Evolutionary conservation across 2,797 vertebrate species (phyloP).

Genomic region (Schizothorax lantsangensis): DNA sequence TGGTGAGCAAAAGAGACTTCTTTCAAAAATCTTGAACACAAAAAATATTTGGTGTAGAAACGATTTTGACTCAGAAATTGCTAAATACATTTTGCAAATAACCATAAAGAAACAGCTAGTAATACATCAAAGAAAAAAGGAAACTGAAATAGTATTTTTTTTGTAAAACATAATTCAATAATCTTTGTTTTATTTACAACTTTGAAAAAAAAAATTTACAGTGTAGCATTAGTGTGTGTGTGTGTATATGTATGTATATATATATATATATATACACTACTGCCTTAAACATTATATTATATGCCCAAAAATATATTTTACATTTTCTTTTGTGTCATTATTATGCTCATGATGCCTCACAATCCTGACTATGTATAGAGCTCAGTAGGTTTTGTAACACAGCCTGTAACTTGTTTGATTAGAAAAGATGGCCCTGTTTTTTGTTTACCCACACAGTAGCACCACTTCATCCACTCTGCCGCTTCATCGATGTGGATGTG

Average conservation of each 20-base stretch:
- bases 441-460: conserved; percentile 26
- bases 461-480: not conserved
- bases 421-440: not conserved
- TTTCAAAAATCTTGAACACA: not conserved
- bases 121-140: not conserved
- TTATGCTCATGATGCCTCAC: not conserved
- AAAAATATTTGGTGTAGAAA: not conserved
- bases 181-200: too few species aligned
- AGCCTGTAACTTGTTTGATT: not conserved
- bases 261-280: not conserved
- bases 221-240: too few species aligned
- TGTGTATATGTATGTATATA: too few species aligned
- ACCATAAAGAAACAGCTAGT: not conserved
- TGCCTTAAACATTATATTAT: not conserved
- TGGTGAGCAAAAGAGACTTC: not conserved
- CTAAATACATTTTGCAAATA: not conserved
- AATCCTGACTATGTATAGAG: not conserved
- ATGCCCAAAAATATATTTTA: not conserved
- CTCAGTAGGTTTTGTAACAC: not conserved
- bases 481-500: conserved; percentile 9
- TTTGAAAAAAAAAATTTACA: too few species aligned
- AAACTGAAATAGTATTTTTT: not conserved
- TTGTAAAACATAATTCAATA: not conserved
- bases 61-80: not conserved
- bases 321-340: not conserved